Evolutionary conservation across 2,888 invertebrate species (phyloP), one percentile per base, ranked within the genome.

Genomic region (Strigamia crassipes): DNA sequence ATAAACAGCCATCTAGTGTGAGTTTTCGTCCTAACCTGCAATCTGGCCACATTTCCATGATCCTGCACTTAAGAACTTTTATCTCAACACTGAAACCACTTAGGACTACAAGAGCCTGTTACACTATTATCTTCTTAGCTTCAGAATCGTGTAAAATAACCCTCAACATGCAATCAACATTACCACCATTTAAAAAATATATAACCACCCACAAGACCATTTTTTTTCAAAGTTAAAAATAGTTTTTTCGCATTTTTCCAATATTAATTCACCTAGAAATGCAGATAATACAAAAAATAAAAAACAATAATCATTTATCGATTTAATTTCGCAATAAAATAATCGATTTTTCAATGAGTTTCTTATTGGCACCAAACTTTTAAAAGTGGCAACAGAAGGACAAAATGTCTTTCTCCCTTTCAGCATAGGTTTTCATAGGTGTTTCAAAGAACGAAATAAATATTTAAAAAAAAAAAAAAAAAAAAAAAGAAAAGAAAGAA

Each of bases 1-100:
- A 56, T 56, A 56, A 56, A 56, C 56, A 56, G 56, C 56, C 56
- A 56, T 56, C 56, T 56, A 56, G 56, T 56, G 56, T 56, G 56
- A 56, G 56, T 56, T 56, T 56, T 56, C 56, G 56, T 56, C 56
- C 56, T 56, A 56, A 56, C 56, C 56, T 56, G 56, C 56, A 56
- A 56, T 56, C 56, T 56, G 56, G 56, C 18, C 56, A 56, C 56
- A 56, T 56, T 56, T 56, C 56, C 56, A 56, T 56, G 56, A 56
- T 56, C 56, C 56, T 56, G 56, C 56, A 56, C 56, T 56, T 56
- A 56, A 56, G 56, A 56, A 56, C 56, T 56, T 56, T 56, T 56
- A 56, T 56, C 56, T 56, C 56, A 56, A 56, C 56, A 56, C 56
- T 56, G 56, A 56, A 56, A 56, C 56, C 56, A 56, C 56, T 56